Base-by-base conservation (phyloP, 2,888 invertebrate species). In the Aethes cnicana region DNA sequence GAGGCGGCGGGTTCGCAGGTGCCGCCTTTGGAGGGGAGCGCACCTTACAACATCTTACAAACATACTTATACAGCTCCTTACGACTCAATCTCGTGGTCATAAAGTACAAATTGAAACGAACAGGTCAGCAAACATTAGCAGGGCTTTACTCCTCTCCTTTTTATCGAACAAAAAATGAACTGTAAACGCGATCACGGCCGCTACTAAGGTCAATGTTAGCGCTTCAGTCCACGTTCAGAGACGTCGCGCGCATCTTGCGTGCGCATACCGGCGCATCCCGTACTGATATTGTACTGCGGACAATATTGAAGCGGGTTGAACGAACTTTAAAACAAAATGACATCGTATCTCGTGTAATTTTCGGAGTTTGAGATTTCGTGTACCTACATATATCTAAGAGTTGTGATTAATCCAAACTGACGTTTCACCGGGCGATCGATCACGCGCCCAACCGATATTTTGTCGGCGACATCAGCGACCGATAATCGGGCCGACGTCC, bases 181-280 rank as follows among this genome's bases (percentile, higher is more conserved):
- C 89, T 89, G 89, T 89, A 89, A 89, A 89, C 86, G 88, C 89
- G 89, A 89, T 88, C 89, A 88, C 89, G 89, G 88, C 89, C 88
- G 86, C 81, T 72, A 79, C 84, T 88, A 89, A 89, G 89, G 89
- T 89, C 89, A 89, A 89, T 89, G 88, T 88, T 89, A 88, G 87
- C 82, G 87, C 88, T 89, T 89, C 89, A 89, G 89, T 89, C 82
- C 79, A 78, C 86, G 86, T 80, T 85, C 78, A 82, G 89, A 84
- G 81, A 83, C 69, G 85, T 85, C 84, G 85, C 78, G 84, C 87
- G 86, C 86, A 86, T 86, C 88, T 77, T 80, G 73, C 64, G 69
- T 69, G 71, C 76, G 69, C 66, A 62, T 65, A 64, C 64, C 72
- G 66, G 66, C 69, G 70, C 69, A n/a, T 61, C 58, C 61, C 61